phyloP scores from a whole-genome alignment of 2,113 vertebrate species.

The Notarius quadriscutis region DNA sequence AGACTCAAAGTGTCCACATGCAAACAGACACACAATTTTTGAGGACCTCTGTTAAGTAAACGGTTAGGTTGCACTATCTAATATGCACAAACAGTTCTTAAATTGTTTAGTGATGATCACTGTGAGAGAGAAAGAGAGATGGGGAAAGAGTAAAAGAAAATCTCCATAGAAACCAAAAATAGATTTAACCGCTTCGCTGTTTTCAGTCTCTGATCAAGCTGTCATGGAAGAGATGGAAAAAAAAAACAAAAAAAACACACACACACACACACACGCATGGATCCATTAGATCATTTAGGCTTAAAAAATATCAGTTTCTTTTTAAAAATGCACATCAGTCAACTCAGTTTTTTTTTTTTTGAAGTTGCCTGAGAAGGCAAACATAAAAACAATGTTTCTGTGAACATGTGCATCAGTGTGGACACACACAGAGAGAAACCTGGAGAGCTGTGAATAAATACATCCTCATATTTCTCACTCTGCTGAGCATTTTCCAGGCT shows the following conservation, averaged over 20 bases:
- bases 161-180: neutral
- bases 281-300: neutral
- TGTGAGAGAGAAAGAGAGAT: neutral
- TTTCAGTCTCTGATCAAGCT: neutral
- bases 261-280: neutral
- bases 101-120: slow-evolving; percentile 50
- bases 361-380: slow-evolving; percentile 11
- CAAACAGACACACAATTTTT: slow-evolving; percentile 20
- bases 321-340: neutral
- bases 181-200: neutral
- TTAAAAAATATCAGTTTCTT: neutral
- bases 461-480: slow-evolving; percentile 35
- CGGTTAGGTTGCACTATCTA: slow-evolving; percentile 38
- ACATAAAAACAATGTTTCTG: slow-evolving; percentile 28
- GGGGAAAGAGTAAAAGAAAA: slow-evolving; percentile 4
- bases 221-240: neutral
- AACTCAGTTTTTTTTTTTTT: neutral
- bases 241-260: too few species aligned
- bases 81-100: slow-evolving; percentile 43
- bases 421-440: slow-evolving; percentile 4
- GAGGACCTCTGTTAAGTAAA: slow-evolving; percentile 39
- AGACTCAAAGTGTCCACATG: slow-evolving; percentile 21
- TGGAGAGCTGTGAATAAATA: slow-evolving; percentile 32
- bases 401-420: slow-evolving; percentile 21
- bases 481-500: slow-evolving; percentile 32